A percentile compares a stretch with the other conserved stretches of the same genome.
Evolutionary conservation across 2,888 invertebrate species (phyloP).

Genomic region (Temnothorax ravouxi): DNA sequence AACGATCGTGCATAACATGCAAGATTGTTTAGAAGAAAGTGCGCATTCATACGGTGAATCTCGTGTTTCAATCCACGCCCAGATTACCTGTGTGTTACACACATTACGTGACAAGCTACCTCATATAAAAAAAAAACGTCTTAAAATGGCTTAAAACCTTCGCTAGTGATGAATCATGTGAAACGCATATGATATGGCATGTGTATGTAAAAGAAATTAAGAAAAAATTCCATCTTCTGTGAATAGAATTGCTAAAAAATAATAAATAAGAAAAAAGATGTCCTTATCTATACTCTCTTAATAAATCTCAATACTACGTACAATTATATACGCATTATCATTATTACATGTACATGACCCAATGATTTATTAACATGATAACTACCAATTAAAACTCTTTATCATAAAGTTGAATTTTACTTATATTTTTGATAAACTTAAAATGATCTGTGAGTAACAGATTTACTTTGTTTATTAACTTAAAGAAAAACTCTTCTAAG

Average conservation of each 20-base stretch:
- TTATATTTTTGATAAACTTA: neutral
- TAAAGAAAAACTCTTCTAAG: neutral
- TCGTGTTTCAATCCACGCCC: conserved; percentile 30
- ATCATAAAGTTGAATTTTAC: neutral
- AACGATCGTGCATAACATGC: neutral
- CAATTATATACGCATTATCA: neutral
- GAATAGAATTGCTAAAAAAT: neutral
- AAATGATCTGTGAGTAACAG: neutral
- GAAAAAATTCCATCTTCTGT: neutral
- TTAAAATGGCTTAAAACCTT: neutral
- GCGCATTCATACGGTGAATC: conserved; percentile 28
- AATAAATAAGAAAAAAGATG: neutral
- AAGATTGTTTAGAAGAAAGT: conserved; percentile 13
- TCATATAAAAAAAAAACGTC: neutral
- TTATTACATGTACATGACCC: neutral
- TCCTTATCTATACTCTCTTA: neutral
- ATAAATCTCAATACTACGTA: neutral
- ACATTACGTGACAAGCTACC: conserved; percentile 13
- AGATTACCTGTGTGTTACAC: conserved; percentile 25
- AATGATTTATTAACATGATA: neutral
- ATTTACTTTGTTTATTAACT: neutral
- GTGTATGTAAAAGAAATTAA: neutral
- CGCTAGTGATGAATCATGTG: neutral
- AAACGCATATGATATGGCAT: neutral
- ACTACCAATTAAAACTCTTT: neutral